phyloP scores from a whole-genome alignment of 1,140 invertebrate genomes.

The Aphelinus atriplicis region DNA sequence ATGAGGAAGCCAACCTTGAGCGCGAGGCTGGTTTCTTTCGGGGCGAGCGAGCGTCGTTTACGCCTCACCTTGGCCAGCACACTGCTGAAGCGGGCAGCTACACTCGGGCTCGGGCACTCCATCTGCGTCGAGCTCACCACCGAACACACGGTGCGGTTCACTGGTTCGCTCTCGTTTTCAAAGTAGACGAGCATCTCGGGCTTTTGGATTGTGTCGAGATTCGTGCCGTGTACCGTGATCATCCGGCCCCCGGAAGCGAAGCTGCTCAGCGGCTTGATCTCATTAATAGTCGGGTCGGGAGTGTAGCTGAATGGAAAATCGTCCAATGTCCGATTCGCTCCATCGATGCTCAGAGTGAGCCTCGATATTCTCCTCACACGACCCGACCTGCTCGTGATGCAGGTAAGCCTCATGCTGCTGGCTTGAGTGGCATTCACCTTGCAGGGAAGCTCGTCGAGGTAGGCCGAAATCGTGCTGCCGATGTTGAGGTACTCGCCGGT shows the following conservation, averaged over 20 bases:
- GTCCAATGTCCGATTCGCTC: slow-evolving; percentile 77
- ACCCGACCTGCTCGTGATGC: slow-evolving; percentile 81
- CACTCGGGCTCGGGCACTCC: slow-evolving; percentile 92
- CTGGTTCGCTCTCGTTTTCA: slow-evolving; percentile 73
- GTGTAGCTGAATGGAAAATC: slow-evolving; percentile 87
- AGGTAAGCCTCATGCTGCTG: slow-evolving; percentile 87
- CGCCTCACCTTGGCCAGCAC: neutral
- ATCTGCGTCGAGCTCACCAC: slow-evolving; percentile 91
- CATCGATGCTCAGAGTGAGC: slow-evolving; percentile 84
- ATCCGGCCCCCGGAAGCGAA: slow-evolving; percentile 92
- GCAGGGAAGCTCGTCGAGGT: slow-evolving; percentile 89
- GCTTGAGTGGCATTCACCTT: slow-evolving; percentile 87
- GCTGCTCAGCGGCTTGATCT: slow-evolving; percentile 88
- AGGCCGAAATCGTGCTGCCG: slow-evolving; percentile 88
- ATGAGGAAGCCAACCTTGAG: slow-evolving; percentile 91
- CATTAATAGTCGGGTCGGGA: slow-evolving; percentile 91
- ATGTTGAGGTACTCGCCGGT: slow-evolving; percentile 93
- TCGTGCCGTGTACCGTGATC: slow-evolving; percentile 91
- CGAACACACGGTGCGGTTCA: slow-evolving; percentile 85
- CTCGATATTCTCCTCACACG: slow-evolving; percentile 69
- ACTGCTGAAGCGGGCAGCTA: slow-evolving; percentile 54
- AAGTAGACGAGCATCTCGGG: slow-evolving; percentile 88
- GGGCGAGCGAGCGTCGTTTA: slow-evolving; percentile 39
- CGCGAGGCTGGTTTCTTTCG: slow-evolving; percentile 70
- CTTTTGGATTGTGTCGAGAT: slow-evolving; percentile 90